A percentile compares a stretch with the other conserved stretches of the same genome.
These are phyloP conservation scores for Schizothorax lantsangensis DNA, from an alignment of 2,797 vertebrate genomes.

Conservation along the genomic window DNA sequence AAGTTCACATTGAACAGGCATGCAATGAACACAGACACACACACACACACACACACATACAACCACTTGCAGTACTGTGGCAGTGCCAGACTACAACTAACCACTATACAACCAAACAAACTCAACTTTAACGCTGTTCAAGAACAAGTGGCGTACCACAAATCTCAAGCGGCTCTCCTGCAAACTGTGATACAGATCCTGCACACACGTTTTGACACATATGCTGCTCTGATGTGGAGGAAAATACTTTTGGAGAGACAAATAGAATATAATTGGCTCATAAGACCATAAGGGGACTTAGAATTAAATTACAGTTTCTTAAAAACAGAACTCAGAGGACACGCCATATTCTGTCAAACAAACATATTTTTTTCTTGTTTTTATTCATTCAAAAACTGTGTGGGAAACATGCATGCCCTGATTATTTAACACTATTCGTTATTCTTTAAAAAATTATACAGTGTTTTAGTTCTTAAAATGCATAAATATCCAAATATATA, in stretches of 20 bases:
- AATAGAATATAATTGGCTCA: background rate
- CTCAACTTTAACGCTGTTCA: background rate
- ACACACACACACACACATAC: background rate
- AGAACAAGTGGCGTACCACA: background rate
- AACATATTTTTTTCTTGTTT: background rate
- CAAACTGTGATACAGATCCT: background rate
- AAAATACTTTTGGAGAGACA: background rate
- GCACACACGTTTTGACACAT: background rate
- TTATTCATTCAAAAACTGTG: background rate
- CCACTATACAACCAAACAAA: background rate
- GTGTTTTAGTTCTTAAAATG: background rate
- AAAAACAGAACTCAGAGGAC: background rate
- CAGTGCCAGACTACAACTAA: background rate
- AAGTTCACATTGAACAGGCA: constrained; percentile 33
- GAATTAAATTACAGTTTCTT: background rate
- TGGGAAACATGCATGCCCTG: background rate
- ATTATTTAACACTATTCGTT: background rate
- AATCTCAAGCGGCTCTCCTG: background rate
- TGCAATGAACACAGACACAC: background rate
- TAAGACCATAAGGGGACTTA: too few species aligned
- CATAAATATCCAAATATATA: background rate
- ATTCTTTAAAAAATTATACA: too few species aligned
- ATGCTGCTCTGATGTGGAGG: background rate
- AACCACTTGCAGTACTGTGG: background rate
- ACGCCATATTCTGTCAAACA: background rate